Evolutionary conservation across 2,888 invertebrate species (phyloP).

Genomic region (Pseudococcus viburni): DNA sequence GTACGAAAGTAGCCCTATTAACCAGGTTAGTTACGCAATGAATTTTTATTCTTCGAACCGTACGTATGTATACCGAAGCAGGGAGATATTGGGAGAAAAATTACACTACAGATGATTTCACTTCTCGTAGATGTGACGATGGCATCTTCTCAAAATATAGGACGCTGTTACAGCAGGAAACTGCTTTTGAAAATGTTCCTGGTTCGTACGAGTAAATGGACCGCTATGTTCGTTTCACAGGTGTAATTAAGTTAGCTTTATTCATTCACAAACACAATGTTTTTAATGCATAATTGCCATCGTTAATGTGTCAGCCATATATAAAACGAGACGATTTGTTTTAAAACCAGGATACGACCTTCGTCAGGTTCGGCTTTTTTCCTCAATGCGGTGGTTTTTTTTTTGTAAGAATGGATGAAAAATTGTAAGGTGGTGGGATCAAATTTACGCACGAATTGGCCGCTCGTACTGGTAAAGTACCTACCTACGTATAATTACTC

Average conservation of each 20-base stretch:
- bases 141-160: slow-evolving; percentile 14
- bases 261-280: slow-evolving; percentile 42
- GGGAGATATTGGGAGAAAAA: background rate
- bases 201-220: background rate
- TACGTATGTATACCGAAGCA: background rate
- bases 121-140: background rate
- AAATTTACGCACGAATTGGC: background rate
- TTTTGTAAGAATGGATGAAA: background rate
- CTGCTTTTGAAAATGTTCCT: slow-evolving; percentile 34
- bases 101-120: slow-evolving; percentile 1
- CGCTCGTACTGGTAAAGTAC: background rate
- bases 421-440: background rate
- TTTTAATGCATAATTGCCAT: slow-evolving; percentile 38
- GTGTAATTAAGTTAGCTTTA: slow-evolving; percentile 40
- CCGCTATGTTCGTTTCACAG: background rate
- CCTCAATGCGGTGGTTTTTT: background rate
- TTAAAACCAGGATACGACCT: background rate
- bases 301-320: slow-evolving; percentile 23
- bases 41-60: background rate
- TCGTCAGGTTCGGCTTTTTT: background rate
- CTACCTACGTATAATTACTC: background rate
- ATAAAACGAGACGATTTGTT: slow-evolving; percentile 37
- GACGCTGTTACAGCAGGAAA: slow-evolving; percentile 13
- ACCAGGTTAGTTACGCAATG: background rate
- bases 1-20: background rate